Evolutionary conservation across 2,797 vertebrate genomes (phyloP).

Genomic region (Scomberomorus guttatus): DNA sequence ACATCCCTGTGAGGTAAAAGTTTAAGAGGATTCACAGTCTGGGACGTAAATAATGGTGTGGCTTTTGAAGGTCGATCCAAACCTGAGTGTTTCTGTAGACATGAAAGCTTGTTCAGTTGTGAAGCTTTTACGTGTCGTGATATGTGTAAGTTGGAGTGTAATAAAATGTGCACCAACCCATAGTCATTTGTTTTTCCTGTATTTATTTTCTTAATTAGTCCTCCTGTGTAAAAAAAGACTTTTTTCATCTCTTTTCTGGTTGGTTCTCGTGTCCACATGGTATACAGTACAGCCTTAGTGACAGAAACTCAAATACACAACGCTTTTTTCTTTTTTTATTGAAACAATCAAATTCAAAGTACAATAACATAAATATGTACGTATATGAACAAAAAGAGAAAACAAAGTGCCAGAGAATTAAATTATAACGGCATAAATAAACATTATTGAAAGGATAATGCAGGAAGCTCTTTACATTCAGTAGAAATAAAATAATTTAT

Average conservation of each 20-base stretch:
- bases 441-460: no score
- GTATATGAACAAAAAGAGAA: no score
- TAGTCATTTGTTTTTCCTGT: not conserved
- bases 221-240: not conserved
- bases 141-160: not conserved
- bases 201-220: not conserved
- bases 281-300: no score
- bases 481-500: no score
- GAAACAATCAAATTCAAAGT: no score
- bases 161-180: not conserved
- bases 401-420: no score
- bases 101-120: constrained; percentile 16
- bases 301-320: not conserved
- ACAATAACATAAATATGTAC: no score
- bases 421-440: no score
- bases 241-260: not conserved
- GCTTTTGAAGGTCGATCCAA: not conserved
- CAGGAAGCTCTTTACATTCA: no score
- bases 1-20: not conserved
- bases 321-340: no score
- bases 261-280: no score
- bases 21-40: not conserved
- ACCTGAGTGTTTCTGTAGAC: not conserved
- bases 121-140: constrained; percentile 5
- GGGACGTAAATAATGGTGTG: not conserved